Percentiles rank a stretch among this genome's conserved stretches.
Evolutionary conservation across 2,113 vertebrate genomes (phyloP).

Genomic region (Oreochromis niloticus): DNA sequence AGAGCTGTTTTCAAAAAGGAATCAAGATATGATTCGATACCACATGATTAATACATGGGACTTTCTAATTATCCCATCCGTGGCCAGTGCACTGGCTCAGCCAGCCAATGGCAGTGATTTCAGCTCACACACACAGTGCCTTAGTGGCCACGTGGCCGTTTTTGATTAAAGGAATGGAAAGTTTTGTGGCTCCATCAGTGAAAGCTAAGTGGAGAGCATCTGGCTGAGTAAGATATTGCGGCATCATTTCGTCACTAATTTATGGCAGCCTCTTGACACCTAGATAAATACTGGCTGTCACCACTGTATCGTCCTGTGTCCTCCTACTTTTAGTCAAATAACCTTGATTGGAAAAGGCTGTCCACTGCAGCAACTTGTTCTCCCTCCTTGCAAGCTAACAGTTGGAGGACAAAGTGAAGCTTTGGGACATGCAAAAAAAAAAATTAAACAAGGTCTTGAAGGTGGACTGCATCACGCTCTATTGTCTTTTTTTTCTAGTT

Average conservation of each 20-base stretch:
- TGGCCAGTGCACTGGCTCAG: neutral
- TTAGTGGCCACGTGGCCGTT: constrained; percentile 5
- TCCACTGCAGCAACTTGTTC: constrained; percentile 1
- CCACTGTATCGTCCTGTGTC: constrained; percentile 48
- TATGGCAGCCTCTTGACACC: constrained; percentile 63
- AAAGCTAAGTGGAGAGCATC: constrained; percentile 59
- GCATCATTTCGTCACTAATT: constrained; percentile 70
- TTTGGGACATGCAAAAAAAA: constrained; percentile 8
- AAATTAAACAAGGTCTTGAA: neutral
- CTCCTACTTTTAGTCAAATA: constrained; percentile 64
- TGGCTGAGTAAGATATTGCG: constrained; percentile 68
- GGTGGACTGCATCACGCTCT: neutral
- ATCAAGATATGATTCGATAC: neutral
- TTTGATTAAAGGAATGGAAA: constrained; percentile 67
- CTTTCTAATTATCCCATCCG: neutral
- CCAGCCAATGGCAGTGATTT: neutral
- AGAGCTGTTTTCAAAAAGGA: neutral
- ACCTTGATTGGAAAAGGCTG: constrained; percentile 60
- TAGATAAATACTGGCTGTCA: constrained; percentile 71
- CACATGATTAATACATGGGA: neutral
- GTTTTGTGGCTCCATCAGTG: constrained; percentile 30
- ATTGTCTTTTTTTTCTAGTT: neutral
- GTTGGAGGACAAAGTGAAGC: constrained; percentile 27
- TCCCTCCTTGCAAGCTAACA: constrained; percentile 10
- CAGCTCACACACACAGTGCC: neutral